Base-by-base conservation (phyloP, 2,888 invertebrate genomes). In the Agonopterix heracliana region DNA sequence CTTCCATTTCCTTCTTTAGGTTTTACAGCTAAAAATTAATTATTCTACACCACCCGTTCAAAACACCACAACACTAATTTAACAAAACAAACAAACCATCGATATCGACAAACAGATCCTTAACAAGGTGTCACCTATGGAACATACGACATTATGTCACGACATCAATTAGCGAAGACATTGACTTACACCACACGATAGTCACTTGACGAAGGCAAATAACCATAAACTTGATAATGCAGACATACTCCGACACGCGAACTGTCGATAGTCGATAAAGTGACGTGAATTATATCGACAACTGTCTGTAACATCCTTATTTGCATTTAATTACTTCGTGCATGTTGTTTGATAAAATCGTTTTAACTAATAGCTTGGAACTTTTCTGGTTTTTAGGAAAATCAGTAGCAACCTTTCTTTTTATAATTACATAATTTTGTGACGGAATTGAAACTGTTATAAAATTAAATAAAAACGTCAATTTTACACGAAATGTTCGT, bases 221-320 rank as follows among this genome's bases (percentile, higher is more conserved):
- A 63, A 69, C 74, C 74, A 74, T 81, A 81, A 80, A 79, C 60
- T 72, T 69, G 81, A 79, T 79, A 78, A 69, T 53, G 56, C 53
- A 63, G 68, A 66, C 68, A 56, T 44, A 50, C 50, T 13, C 35
- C 56, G 58, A 66, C 77, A 78, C 79, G 80, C 78, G 59, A 76
- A 71, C 69, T 64, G 75, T 71, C 71, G 74, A 72, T 75, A 74
- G 61, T 72, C 72, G 81, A 83, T 83, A 81, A 75, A 74, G 56
- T 55, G 56, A 55, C 63, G 63, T 78, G 73, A 79, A 73, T 78
- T 81, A 77, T 75, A 74, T 78, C 77, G 78, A 80, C 75, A 74
- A 67, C 54, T 68, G 70, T 71, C 67, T 61, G 57, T 54, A 53
- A 64, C 73, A 74, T 78, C 76, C 72, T 74, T 80, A 80, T 81